Conservation (phyloP, 2,888 invertebrate genomes). For the Zhengitettix transpicula region DNA sequence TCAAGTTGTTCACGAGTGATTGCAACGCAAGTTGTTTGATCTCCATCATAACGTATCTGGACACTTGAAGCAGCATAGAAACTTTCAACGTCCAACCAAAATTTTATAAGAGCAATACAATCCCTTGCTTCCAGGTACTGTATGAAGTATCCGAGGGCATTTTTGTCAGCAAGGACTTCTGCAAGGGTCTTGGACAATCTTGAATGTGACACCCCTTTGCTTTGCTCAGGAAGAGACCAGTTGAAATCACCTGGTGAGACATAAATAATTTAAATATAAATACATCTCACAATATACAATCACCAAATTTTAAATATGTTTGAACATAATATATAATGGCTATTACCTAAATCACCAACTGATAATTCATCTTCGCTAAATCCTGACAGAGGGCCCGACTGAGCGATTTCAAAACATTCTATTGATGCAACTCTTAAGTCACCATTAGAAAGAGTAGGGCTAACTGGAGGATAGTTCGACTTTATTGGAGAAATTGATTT, state of each 20-base stretch:
- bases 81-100: constrained; percentile 37
- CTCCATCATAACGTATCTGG: constrained; percentile 24
- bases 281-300: neutral
- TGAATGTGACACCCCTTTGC: constrained; percentile 23
- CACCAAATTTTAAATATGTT: neutral
- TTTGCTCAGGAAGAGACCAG: neutral
- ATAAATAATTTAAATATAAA: neutral
- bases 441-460: neutral
- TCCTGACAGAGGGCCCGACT: constrained; percentile 6
- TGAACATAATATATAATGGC: neutral
- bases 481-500: constrained; percentile 6
- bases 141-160: constrained; percentile 65
- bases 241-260: neutral
- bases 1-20: constrained; percentile 10
- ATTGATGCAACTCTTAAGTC: neutral
- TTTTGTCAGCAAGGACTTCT: constrained; percentile 61
- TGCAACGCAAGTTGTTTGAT: constrained; percentile 7
- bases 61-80: constrained; percentile 11
- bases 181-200: constrained; percentile 55
- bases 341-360: constrained; percentile 1
- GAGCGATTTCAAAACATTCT: neutral
- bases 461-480: neutral
- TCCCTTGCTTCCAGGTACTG: constrained; percentile 70
- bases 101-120: constrained; percentile 46
- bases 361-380: constrained; percentile 8